These are phyloP conservation scores for Aphelenchoides besseyi DNA, from an alignment of 1,140 invertebrate genomes.

Conservation along the genomic window DNA sequence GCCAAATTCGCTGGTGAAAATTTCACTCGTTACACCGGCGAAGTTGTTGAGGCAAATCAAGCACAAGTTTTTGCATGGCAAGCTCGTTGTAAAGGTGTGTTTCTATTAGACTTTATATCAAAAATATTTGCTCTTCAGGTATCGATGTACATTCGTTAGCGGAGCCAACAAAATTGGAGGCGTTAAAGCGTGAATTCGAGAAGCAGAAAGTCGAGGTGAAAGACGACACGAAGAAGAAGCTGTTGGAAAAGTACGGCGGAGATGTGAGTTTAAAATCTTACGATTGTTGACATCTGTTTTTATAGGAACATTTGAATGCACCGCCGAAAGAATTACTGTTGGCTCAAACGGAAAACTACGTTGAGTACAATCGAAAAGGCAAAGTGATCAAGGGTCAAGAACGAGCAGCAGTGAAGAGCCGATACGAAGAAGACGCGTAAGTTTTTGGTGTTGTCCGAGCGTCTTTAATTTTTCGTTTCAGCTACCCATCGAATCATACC, in stretches of 20 bases:
- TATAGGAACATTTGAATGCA: conserved; percentile 72
- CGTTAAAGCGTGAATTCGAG: conserved; percentile 83
- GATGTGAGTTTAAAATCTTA: conserved; percentile 27
- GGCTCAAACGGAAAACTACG: conserved; percentile 91
- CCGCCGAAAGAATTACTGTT: conserved; percentile 80
- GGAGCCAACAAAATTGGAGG: conserved; percentile 92
- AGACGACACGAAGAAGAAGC: conserved; percentile 70
- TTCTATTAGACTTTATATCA: neutral
- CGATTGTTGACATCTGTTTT: conserved; percentile 21
- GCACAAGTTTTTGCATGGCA: conserved; percentile 98
- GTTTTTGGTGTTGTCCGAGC: conserved; percentile 22
- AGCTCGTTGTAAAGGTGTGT: conserved; percentile 69
- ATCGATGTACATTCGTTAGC: conserved; percentile 92
- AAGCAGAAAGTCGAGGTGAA: conserved; percentile 84
- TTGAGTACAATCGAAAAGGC: conserved; percentile 89
- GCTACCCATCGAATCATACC: conserved; percentile 54
- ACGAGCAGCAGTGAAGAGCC: conserved; percentile 77
- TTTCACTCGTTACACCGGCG: conserved; percentile 86
- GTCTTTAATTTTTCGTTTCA: conserved; percentile 26
- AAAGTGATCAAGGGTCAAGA: conserved; percentile 81
- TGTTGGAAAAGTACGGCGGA: conserved; percentile 57
- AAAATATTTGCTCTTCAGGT: conserved; percentile 60
- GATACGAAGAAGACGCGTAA: conserved; percentile 83
- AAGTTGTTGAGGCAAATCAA: conserved; percentile 81
- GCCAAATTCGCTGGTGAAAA: conserved; percentile 91